These are phyloP conservation scores for Probosciger aterrimus DNA, from an alignment of 2,113 vertebrate genomes.

Conservation along the genomic window DNA sequence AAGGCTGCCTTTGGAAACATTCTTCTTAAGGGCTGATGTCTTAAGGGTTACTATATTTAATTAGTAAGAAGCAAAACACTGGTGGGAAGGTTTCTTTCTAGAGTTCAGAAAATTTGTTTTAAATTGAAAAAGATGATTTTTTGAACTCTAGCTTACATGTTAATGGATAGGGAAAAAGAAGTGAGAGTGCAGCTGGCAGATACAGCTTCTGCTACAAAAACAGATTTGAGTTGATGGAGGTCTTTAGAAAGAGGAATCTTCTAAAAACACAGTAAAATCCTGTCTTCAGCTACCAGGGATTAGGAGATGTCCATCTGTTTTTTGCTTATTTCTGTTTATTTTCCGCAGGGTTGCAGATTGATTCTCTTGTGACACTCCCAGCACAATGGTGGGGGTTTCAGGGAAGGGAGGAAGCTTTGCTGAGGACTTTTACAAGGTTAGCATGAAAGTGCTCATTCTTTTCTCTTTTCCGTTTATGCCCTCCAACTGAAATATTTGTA, in stretches of 20 bases:
- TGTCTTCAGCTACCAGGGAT: constrained; percentile 15
- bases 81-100: neutral
- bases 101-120: neutral
- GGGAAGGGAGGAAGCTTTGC: neutral
- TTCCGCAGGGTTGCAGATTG: neutral
- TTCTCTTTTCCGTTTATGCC: neutral
- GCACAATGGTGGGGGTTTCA: neutral
- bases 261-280: constrained; percentile 42
- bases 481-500: neutral
- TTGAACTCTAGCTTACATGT: neutral
- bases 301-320: constrained; percentile 62
- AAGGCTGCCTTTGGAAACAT: constrained; percentile 35
- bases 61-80: constrained; percentile 24
- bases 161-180: neutral
- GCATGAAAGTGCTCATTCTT: neutral
- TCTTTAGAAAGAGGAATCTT: constrained; percentile 21
- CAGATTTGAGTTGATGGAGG: neutral
- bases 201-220: neutral
- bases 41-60: constrained; percentile 32
- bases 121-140: neutral
- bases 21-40: constrained; percentile 19
- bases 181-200: neutral
- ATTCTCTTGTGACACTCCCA: neutral
- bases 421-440: neutral
- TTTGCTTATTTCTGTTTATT: constrained; percentile 60